Conservation (phyloP, 2,888 invertebrate species). For the Lepidonotus clava region DNA sequence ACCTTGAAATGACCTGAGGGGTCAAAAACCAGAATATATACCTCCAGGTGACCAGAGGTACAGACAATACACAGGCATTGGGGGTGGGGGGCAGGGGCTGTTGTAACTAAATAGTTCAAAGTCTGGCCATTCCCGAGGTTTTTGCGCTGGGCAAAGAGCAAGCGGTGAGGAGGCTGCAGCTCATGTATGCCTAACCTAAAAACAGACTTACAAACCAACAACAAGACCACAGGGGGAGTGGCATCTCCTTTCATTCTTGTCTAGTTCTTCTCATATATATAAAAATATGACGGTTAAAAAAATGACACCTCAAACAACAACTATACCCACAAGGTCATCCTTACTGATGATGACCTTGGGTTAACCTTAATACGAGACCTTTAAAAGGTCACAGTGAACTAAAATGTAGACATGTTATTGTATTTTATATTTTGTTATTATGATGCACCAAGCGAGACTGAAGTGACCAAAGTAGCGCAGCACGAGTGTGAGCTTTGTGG, state of each 20-base stretch:
- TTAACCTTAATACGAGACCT: conserved; percentile 7
- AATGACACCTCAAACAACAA: neutral
- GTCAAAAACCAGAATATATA: neutral
- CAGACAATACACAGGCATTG: conserved; percentile 5
- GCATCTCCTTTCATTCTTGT: conserved; percentile 7
- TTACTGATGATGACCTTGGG: conserved; percentile 16
- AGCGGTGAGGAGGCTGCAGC: conserved; percentile 28
- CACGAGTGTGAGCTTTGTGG: too few relatives aligned
- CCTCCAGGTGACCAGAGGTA: neutral
- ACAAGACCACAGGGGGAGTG: neutral
- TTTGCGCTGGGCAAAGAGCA: conserved; percentile 18
- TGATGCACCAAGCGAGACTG: neutral
- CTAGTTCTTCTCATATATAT: neutral
- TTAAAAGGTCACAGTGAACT: conserved; percentile 6
- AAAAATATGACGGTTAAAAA: neutral
- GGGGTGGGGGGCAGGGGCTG: neutral
- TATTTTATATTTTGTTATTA: neutral
- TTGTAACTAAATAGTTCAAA: conserved; percentile 3
- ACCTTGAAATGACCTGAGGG: neutral
- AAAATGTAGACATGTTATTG: neutral
- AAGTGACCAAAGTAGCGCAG: neutral
- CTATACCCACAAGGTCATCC: neutral
- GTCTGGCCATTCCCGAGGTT: conserved; percentile 28
- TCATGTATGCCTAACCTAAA: conserved; percentile 22
- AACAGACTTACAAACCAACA: conserved; percentile 31